These are phyloP conservation scores for Oncopodura yosiiana DNA, from an alignment of 1,140 invertebrate genomes.

Conservation along the genomic window DNA sequence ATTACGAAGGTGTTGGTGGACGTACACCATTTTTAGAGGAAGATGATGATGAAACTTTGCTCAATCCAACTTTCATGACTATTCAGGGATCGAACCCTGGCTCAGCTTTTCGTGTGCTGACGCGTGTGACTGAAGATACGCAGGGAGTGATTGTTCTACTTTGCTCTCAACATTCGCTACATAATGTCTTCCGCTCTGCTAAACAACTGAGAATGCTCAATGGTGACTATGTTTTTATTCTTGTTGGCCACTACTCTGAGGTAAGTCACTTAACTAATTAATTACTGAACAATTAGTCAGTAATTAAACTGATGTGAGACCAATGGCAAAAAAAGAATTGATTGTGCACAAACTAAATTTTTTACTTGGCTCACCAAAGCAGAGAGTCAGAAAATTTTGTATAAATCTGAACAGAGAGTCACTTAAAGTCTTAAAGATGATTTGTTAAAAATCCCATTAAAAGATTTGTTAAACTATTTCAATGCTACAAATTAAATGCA, in stretches of 20 bases:
- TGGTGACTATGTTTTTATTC: conserved; percentile 40
- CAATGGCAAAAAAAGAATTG: too few species aligned
- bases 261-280: too few species aligned
- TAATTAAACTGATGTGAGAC: too few species aligned
- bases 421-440: too few species aligned
- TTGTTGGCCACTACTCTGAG: conserved; percentile 36
- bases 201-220: conserved; percentile 37
- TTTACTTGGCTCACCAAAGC: too few species aligned
- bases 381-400: too few species aligned
- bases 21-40: not conserved
- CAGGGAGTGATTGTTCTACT: conserved; percentile 38
- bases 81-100: conserved; percentile 11
- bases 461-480: too few species aligned
- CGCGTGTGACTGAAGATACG: conserved; percentile 33
- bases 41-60: conserved; percentile 5
- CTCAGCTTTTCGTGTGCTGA: conserved; percentile 31
- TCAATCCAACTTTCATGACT: conserved; percentile 29
- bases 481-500: too few species aligned
- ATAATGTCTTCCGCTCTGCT: conserved; percentile 38
- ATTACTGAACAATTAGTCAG: too few species aligned
- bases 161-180: conserved; percentile 36
- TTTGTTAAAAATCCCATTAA: too few species aligned
- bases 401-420: too few species aligned
- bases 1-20: conserved; percentile 20
- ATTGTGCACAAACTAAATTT: too few species aligned